phyloP scores from a whole-genome alignment of 2,797 vertebrate genomes.

The Pseudochaenichthys georgianus region DNA sequence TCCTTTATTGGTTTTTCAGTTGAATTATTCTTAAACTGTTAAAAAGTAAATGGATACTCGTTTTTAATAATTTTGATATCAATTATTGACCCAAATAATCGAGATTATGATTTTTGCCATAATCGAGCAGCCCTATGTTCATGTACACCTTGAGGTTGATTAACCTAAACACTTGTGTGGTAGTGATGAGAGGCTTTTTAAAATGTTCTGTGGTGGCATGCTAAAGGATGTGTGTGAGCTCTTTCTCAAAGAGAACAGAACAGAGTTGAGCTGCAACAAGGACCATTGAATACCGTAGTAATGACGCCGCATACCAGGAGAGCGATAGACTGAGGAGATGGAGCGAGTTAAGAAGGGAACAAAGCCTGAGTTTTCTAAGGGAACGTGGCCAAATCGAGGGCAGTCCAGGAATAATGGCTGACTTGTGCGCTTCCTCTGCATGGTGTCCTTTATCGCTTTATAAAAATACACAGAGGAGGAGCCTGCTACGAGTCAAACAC shows the following conservation, averaged over 20 bases:
- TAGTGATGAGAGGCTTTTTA: too few species aligned
- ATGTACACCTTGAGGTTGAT: too few species aligned
- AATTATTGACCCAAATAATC: too few species aligned
- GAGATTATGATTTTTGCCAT: too few species aligned
- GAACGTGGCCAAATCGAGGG: slow-evolving; percentile 53
- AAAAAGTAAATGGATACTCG: too few species aligned
- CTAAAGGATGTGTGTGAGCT: slow-evolving; percentile 8
- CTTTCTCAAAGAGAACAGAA: slow-evolving; percentile 19
- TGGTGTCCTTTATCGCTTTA: slow-evolving; percentile 73
- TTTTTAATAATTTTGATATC: too few species aligned
- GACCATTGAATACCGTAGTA: slow-evolving; percentile 68
- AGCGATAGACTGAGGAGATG: slow-evolving; percentile 76
- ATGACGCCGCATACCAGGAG: slow-evolving; percentile 70
- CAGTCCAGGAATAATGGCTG: slow-evolving; percentile 69
- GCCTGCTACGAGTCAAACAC: slow-evolving; percentile 66
- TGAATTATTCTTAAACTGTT: too few species aligned
- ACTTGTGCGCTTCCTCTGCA: slow-evolving; percentile 71
- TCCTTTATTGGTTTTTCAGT: too few species aligned
- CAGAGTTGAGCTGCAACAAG: slow-evolving; percentile 44
- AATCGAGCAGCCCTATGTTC: neutral
- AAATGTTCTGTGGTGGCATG: slow-evolving; percentile 19
- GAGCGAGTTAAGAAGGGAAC: slow-evolving; percentile 66
- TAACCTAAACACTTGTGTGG: too few species aligned
- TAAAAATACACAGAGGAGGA: slow-evolving; percentile 78
- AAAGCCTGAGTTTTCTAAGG: slow-evolving; percentile 60